Evolutionary conservation across 1,140 invertebrate species (phyloP), one percentile per base, ranked within the genome.

Genomic region (Tetragonula clypearis): DNA sequence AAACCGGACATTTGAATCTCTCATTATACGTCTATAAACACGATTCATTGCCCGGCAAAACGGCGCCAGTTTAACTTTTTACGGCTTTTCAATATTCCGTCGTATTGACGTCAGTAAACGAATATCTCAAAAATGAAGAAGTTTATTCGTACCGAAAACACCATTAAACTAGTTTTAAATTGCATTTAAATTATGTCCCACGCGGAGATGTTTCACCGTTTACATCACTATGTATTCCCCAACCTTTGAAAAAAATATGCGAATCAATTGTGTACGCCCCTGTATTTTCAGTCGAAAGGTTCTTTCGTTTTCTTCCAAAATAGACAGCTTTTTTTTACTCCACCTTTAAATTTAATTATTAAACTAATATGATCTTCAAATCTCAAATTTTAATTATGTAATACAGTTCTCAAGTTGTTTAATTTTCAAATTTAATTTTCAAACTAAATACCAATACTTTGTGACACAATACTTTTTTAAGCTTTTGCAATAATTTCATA

Each of bases 31-130:
- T 58, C 69, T 53, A 71, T 79, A 82, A 88, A 86, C 23, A 15
- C 41, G 68, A 72, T 86, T 73, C 53, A 41, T 77, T 56, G 73
- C 8, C 77, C 89, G 91, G 74, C 82, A 75, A 88, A 23, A 90
- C 78, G 90, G 91, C 91, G 92, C 91, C 91, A 74, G 62, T 77
- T 86, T 88, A 89, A 87, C 86, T 86, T 92, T 90, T 92, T 90
- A 90, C 85, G 77, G 49, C 76, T 82, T 72, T 72, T 74, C 76
- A 49, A 69, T 62, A 77, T 86, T 88, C 82, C 66, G 30, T 86
- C 72, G 41, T 15, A 73, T 84, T 88, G 87, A 89, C 87, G 68
- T 89, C 88, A 89, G 73, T 68, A 30, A 68, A 74, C 60, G 35
- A 60, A 81, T 79, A 79, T 55, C 79, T 84, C 74, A 73, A 60